Conservation (phyloP, 2,888 invertebrate species). For the Harmothoe impar region DNA sequence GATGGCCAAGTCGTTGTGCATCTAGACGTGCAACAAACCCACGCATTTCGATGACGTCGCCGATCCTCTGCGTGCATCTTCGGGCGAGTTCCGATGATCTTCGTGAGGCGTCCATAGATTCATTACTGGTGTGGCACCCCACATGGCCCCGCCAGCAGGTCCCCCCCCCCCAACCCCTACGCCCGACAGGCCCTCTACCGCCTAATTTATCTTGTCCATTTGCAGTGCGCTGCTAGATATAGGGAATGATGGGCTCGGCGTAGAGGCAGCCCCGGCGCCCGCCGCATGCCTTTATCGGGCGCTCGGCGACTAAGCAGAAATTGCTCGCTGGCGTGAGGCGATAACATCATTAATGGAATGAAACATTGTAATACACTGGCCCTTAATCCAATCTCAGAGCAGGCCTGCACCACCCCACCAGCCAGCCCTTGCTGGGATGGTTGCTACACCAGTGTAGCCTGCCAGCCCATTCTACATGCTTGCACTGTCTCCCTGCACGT, state of each 20-base stretch:
- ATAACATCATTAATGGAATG: slow-evolving; percentile 63
- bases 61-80: neutral
- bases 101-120: slow-evolving; percentile 36
- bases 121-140: neutral
- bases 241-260: slow-evolving; percentile 41
- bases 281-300: neutral
- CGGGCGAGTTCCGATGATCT: neutral
- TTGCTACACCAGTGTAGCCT: neutral
- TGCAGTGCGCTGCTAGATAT: slow-evolving; percentile 31
- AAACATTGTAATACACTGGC: slow-evolving; percentile 59
- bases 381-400: slow-evolving; percentile 39
- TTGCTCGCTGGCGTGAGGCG: slow-evolving; percentile 45
- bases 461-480: neutral
- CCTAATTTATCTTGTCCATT: slow-evolving; percentile 57
- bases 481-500: too few species aligned
- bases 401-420: neutral
- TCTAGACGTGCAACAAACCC: too few species aligned
- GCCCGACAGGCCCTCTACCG: neutral
- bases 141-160: slow-evolving; percentile 31
- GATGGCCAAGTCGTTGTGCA: too few species aligned
- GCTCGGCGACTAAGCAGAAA: slow-evolving; percentile 52
- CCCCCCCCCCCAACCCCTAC: neutral
- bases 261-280: neutral
- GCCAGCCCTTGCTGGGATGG: neutral
- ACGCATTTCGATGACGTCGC: too few species aligned